A percentile compares a stretch with the other conserved stretches of the same genome.
Conservation (phyloP, 2,113 vertebrate genomes). For the Alosa alosa region DNA sequence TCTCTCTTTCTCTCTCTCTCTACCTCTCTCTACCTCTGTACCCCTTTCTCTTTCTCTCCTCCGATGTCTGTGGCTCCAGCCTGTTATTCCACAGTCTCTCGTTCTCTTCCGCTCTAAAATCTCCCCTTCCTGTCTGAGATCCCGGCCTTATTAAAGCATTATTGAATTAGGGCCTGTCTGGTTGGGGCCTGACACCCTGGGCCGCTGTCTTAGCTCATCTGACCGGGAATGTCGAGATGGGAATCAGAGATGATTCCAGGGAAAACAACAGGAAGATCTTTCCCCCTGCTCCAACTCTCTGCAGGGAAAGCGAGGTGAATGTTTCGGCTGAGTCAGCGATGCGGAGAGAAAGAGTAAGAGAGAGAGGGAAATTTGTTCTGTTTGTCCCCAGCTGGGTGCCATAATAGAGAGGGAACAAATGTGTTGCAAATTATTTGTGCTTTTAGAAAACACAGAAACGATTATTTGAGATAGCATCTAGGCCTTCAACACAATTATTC, state of each 20-base stretch:
- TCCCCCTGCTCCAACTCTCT: background rate
- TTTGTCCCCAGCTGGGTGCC: background rate
- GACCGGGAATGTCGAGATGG: constrained; percentile 23
- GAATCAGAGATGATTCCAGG: constrained; percentile 2
- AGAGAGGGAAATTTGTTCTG: background rate
- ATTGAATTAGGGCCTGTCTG: constrained; percentile 54
- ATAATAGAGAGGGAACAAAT: background rate
- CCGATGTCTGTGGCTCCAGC: background rate
- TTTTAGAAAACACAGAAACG: no score
- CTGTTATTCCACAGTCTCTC: constrained; percentile 25
- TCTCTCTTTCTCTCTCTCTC: constrained; percentile 8
- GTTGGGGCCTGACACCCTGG: constrained; percentile 33
- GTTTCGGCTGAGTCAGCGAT: background rate
- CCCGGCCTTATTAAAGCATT: constrained; percentile 49
- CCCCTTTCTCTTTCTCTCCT: background rate
- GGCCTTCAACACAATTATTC: background rate
- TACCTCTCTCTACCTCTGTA: background rate
- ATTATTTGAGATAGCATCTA: background rate
- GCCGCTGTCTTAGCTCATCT: constrained; percentile 32
- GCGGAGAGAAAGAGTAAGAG: background rate
- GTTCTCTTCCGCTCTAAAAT: constrained; percentile 30
- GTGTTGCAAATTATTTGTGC: background rate
- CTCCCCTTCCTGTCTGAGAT: constrained; percentile 45
- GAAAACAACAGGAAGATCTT: constrained; percentile 4
- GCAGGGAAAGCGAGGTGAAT: background rate